Conservation (phyloP, 2,797 vertebrate species). For the Cichlasoma orientale region DNA sequence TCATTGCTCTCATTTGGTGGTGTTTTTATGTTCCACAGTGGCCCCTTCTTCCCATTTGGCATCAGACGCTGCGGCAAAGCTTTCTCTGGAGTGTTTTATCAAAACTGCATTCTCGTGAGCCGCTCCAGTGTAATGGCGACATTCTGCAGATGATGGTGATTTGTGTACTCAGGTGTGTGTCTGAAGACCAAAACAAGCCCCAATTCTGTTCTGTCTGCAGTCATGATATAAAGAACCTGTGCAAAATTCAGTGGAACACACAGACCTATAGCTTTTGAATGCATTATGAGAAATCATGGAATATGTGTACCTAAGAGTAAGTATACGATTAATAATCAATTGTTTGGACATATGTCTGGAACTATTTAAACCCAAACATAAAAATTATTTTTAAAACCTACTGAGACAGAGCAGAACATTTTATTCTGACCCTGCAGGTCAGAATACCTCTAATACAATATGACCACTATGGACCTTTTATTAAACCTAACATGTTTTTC, state of each 20-base stretch:
- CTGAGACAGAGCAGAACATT: background rate
- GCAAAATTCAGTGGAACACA: background rate
- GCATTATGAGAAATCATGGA: background rate
- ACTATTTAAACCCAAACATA: background rate
- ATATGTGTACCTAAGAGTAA: background rate
- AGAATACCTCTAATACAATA: background rate
- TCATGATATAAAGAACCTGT: conserved; percentile 1
- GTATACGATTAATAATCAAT: background rate
- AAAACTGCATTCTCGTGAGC: conserved; percentile 49
- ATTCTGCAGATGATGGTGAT: conserved; percentile 49
- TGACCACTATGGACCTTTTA: background rate
- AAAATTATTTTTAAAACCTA: background rate
- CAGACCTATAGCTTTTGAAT: background rate
- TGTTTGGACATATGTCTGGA: background rate
- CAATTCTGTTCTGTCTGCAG: background rate
- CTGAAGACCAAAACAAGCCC: background rate
- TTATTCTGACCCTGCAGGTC: background rate
- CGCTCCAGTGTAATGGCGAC: conserved; percentile 42
- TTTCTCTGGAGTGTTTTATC: conserved; percentile 38
- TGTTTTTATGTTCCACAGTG: conserved; percentile 51
- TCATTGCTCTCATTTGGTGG: conserved; percentile 76
- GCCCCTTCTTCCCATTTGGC: conserved; percentile 46
- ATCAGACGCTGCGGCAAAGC: conserved; percentile 11
- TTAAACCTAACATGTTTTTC: background rate
- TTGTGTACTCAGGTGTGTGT: conserved; percentile 28